Conservation (phyloP, 2,888 invertebrate species). For the Phaonia tiefii region DNA sequence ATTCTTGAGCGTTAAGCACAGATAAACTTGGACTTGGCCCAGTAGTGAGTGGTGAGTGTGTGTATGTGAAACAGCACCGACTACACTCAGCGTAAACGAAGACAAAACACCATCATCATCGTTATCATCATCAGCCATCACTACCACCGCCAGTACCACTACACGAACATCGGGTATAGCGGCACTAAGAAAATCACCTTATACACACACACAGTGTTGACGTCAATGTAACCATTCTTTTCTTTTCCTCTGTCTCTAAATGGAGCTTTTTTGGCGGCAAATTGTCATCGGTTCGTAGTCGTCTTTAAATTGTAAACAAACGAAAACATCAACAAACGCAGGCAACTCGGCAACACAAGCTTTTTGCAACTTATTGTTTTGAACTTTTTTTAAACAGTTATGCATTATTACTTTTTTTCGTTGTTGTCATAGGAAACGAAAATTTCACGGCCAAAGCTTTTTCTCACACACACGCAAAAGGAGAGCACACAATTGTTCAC, state of each 20-base stretch:
- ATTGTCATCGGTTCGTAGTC: not conserved
- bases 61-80: slow-evolving; percentile 6
- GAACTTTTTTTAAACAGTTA: no score
- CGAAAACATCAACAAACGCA: not conserved
- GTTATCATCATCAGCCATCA: not conserved
- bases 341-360: not conserved
- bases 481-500: not conserved
- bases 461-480: not conserved
- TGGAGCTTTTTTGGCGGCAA: slow-evolving; percentile 59
- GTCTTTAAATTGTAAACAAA: not conserved
- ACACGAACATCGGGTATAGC: not conserved
- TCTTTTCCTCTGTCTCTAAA: not conserved
- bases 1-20: slow-evolving; percentile 57
- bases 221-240: slow-evolving; percentile 36
- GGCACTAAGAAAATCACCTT: not conserved
- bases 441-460: slow-evolving; percentile 58
- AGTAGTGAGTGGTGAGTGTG: slow-evolving; percentile 20
- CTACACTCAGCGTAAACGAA: slow-evolving; percentile 32
- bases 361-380: slow-evolving; percentile 10
- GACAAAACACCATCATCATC: slow-evolving; percentile 15
- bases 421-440: slow-evolving; percentile 17
- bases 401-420: not conserved
- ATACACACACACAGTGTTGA: slow-evolving; percentile 6
- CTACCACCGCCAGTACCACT: no score
- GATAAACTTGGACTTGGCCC: slow-evolving; percentile 65